Percentiles rank a stretch among this genome's conserved stretches.
These are phyloP conservation scores for Plectus sambesii DNA, from an alignment of 1,140 invertebrate species.

Conservation along the genomic window DNA sequence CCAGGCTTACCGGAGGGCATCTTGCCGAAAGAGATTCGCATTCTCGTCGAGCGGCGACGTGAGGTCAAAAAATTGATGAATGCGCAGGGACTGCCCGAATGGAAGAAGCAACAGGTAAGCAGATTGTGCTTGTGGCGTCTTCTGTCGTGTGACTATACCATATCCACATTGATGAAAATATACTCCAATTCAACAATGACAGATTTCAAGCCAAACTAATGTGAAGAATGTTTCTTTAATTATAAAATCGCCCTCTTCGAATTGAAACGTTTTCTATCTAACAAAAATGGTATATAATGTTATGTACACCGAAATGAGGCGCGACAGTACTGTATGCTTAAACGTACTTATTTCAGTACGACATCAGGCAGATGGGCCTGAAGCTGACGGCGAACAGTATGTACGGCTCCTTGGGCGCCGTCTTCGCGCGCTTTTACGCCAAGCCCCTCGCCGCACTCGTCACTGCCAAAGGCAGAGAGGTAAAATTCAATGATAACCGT, in stretches of 20 bases:
- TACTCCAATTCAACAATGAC: no score
- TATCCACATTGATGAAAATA: no score
- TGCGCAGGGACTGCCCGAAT: constrained; percentile 55
- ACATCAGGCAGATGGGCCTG: constrained; percentile 89
- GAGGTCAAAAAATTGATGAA: constrained; percentile 89
- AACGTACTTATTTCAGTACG: constrained; percentile 60
- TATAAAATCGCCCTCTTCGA: no score
- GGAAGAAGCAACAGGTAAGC: no score
- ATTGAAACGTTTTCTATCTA: no score
- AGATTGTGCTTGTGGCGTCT: no score
- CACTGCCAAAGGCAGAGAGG: constrained; percentile 85
- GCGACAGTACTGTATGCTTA: constrained; percentile 9
- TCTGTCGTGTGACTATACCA: no score
- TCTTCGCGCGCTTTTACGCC: constrained; percentile 80
- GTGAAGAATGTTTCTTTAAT: not conserved
- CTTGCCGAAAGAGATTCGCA: constrained; percentile 82
- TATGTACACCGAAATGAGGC: not conserved
- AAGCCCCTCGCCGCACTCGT: constrained; percentile 87
- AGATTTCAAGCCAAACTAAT: no score
- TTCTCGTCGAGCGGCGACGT: constrained; percentile 78
- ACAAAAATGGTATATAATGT: not conserved
- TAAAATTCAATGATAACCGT: constrained; percentile 46
- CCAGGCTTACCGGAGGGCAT: constrained; percentile 64
- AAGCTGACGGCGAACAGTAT: constrained; percentile 98
- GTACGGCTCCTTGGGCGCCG: constrained; percentile 96